phyloP scores from a whole-genome alignment of 2,888 invertebrate genomes.

The Clistopyga incitator region DNA sequence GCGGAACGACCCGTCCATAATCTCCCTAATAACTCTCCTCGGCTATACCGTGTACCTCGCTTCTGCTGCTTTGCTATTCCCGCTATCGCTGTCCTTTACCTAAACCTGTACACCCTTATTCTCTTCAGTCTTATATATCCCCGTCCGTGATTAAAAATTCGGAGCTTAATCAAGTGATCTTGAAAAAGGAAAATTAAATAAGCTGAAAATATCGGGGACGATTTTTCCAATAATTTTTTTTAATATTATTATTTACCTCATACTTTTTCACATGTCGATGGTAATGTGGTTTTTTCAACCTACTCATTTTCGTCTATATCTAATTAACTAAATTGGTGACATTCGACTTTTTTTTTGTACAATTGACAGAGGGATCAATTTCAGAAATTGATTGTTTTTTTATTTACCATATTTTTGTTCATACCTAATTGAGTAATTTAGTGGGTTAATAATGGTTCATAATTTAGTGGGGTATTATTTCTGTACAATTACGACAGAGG shows the following conservation, averaged over 20 bases:
- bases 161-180: neutral
- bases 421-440: no score
- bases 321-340: no score
- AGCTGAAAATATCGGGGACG: neutral
- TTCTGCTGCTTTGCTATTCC: conserved; percentile 2
- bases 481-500: no score
- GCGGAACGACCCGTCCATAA: conserved; percentile 78
- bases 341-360: no score
- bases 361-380: no score
- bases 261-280: no score
- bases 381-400: no score
- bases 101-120: conserved; percentile 2
- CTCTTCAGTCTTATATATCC: conserved; percentile 31
- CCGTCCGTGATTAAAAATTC: conserved; percentile 1
- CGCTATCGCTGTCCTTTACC: conserved; percentile 15
- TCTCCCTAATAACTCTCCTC: conserved; percentile 79
- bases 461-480: no score
- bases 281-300: neutral
- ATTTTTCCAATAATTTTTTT: neutral
- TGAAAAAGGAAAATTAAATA: neutral
- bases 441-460: no score
- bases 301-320: no score
- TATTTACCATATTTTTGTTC: no score
- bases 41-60: conserved; percentile 4
- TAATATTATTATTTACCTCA: neutral